A percentile compares a stretch with the other conserved stretches of the same genome.
phyloP scores from a whole-genome alignment of 2,888 invertebrate genomes.

The Patella caerulea region DNA sequence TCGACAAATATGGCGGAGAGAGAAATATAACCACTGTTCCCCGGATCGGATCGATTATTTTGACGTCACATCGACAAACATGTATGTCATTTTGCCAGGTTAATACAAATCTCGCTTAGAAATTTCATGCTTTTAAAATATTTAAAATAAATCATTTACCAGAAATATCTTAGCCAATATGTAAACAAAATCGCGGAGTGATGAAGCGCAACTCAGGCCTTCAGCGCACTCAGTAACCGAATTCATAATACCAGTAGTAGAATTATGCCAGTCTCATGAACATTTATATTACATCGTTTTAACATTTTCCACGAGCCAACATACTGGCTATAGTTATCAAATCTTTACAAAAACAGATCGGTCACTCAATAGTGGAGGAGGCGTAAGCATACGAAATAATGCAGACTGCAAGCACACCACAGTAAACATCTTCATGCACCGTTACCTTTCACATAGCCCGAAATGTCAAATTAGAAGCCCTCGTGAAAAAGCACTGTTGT shows the following conservation, averaged over 20 bases:
- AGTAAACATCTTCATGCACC: constrained; percentile 7
- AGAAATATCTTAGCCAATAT: no score
- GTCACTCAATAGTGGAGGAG: constrained; percentile 5
- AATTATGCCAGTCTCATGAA: no score
- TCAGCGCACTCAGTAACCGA: no score
- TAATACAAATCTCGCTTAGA: no score
- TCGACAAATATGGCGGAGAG: constrained; percentile 55
- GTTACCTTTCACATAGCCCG: constrained; percentile 10
- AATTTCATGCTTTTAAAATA: no score
- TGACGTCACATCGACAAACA: constrained; percentile 44
- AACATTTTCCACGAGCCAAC: background rate
- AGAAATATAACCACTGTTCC: constrained; percentile 68
- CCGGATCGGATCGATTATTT: constrained; percentile 54
- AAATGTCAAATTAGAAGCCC: constrained; percentile 11
- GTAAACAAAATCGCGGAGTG: no score
- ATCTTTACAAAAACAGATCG: background rate
- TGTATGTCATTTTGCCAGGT: background rate
- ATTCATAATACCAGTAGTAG: no score
- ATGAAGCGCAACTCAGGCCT: no score
- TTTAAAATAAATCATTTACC: no score
- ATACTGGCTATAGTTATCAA: background rate
- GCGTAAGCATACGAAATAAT: background rate
- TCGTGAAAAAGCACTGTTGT: constrained; percentile 4
- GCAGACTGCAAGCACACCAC: constrained; percentile 2
- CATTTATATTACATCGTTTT: background rate